Evolutionary conservation across 2,888 invertebrate species (phyloP), one percentile per base, ranked within the genome.

Genomic region (Ectemnius lituratus): DNA sequence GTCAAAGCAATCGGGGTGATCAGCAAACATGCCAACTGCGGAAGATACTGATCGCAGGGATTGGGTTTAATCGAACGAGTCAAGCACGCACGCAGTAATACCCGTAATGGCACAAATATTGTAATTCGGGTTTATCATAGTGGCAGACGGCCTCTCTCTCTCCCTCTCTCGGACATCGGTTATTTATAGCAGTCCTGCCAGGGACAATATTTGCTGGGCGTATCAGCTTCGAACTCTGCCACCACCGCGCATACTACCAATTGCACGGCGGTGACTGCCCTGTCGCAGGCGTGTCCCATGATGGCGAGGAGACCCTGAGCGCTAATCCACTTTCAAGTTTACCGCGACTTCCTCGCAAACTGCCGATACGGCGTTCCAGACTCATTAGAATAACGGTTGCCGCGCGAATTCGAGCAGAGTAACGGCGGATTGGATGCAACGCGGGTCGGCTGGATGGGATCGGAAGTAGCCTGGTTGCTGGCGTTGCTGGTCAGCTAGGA

Each of bases 381-480:
- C 37, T 76, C 73, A 62, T 63, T 49, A 62, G 70, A 64, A 67
- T 47, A 74, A 63, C 28, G 62, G 66, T 62, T 11, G 37, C 37
- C 37, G 47, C 46, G 59, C 56, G 66, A 68, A 76, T 76, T 76
- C 71, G 62, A 56, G 45, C 60, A 45, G 59, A 70, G 70, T 67
- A 76, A 71, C 66, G 67, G 68, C 65, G 65, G 75, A 75, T 69
- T 71, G 60, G 62, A 71, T 65, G 76, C 67, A 76, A 76, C 75
- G 61, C 65, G 75, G 75, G 70, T 73, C 73, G 67, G 73, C 63
- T 73, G 60, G 71, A 69, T 73, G 77, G 75, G 73, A 70, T 76
- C 67, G 67, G 27, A 73, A 78, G 73, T 77, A 73, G 52, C 58
- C 58, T 60, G 28, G 68, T 59, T 61, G 67, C 67, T 64, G 67